phyloP scores from a whole-genome alignment of 92 coral and sea anemone species.

The Pocillopora grandis region DNA sequence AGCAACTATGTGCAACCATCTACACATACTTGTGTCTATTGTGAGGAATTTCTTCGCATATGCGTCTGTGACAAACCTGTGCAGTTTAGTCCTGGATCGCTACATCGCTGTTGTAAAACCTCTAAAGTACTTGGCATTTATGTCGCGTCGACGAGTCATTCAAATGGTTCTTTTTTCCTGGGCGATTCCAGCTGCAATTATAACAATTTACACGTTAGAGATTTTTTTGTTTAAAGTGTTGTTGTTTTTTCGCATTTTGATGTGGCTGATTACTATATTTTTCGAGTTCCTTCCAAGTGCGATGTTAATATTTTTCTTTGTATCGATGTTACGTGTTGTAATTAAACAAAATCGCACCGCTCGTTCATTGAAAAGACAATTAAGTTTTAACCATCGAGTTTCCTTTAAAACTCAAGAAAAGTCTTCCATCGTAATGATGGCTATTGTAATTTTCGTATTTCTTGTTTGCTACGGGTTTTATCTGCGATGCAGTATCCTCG shows the following conservation, averaged over 20 bases:
- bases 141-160: neutral
- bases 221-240: neutral
- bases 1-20: no score
- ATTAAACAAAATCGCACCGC: neutral
- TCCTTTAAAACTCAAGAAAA: no score
- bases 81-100: neutral
- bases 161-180: neutral
- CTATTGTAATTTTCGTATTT: no score
- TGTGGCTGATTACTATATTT: neutral
- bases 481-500: no score
- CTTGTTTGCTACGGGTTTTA: no score
- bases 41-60: neutral
- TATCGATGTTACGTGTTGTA: neutral
- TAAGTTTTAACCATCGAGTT: no score
- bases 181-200: neutral
- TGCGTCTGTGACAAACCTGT: neutral
- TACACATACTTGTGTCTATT: neutral
- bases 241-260: neutral
- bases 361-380: no score
- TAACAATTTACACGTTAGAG: neutral
- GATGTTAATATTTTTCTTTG: neutral
- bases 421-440: no score
- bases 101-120: neutral
- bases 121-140: neutral
- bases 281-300: conserved; percentile 4